Conservation (phyloP, 2,113 vertebrate species). For the Tiliqua scincoides region DNA sequence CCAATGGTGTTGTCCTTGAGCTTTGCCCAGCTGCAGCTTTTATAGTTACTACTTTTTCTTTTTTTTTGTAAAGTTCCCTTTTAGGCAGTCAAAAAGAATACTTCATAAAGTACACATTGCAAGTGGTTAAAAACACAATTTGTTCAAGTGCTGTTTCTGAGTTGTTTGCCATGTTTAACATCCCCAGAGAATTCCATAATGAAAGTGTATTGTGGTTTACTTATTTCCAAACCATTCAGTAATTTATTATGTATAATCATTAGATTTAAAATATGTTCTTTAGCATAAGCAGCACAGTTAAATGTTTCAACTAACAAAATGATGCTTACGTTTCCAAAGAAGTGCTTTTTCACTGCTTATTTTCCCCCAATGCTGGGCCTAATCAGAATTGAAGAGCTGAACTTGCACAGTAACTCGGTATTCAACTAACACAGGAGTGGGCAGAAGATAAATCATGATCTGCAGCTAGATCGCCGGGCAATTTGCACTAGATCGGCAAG, state of each 20-base stretch:
- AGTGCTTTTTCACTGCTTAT: constrained; percentile 38
- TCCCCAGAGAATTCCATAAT: constrained; percentile 67
- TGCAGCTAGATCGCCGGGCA: no score
- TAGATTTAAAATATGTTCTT: constrained; percentile 61
- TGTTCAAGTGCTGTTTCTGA: constrained; percentile 47
- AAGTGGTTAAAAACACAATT: constrained; percentile 39
- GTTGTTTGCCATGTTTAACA: constrained; percentile 56
- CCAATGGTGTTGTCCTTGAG: background rate
- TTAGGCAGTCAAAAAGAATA: background rate
- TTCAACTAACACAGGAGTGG: no score
- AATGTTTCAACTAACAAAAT: constrained; percentile 54
- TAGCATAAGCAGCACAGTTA: constrained; percentile 44
- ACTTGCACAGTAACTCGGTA: rapidly evolving
- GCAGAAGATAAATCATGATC: no score
- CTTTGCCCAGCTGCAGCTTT: background rate
- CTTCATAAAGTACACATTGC: rapidly evolving
- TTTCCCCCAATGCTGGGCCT: constrained; percentile 38
- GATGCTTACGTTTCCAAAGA: constrained; percentile 60
- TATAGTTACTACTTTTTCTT: background rate
- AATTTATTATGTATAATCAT: constrained; percentile 55
- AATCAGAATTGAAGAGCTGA: constrained; percentile 38
- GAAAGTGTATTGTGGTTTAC: constrained; percentile 57
- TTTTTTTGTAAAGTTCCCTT: background rate
- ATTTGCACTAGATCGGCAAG: no score
- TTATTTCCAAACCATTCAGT: constrained; percentile 57